phyloP scores from a whole-genome alignment of 2,888 invertebrate species.

The Himalopsyche kuldschensis region DNA sequence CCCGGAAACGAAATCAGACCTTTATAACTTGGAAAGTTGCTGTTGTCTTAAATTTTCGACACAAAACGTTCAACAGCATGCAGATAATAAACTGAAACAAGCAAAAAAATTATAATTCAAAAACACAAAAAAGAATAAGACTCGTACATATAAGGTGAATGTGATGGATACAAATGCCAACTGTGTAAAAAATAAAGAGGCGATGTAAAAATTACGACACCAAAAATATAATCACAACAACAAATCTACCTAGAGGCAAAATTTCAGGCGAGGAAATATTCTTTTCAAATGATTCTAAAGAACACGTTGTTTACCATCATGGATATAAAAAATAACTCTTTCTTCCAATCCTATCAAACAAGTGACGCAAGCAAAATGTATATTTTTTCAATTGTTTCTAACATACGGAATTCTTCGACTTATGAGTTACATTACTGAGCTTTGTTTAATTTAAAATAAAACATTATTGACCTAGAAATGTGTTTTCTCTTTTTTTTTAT shows the following conservation, averaged over 20 bases:
- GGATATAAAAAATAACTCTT: too few relatives aligned
- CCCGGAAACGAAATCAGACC: slow-evolving; percentile 38
- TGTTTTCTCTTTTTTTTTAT: too few relatives aligned
- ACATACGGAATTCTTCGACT: too few relatives aligned
- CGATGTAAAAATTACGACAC: not conserved
- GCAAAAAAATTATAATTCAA: slow-evolving; percentile 16
- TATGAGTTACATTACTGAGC: too few relatives aligned
- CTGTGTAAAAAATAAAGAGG: not conserved
- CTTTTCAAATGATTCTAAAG: too few relatives aligned
- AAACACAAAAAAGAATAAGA: slow-evolving; percentile 1
- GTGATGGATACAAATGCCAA: not conserved
- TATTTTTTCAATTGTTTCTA: too few relatives aligned
- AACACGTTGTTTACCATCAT: too few relatives aligned
- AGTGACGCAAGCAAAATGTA: too few relatives aligned
- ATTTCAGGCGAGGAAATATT: not conserved
- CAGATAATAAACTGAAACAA: slow-evolving; percentile 36
- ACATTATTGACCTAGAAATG: too few relatives aligned
- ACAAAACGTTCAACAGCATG: slow-evolving; percentile 34
- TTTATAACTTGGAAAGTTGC: slow-evolving; percentile 32
- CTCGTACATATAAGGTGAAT: not conserved
- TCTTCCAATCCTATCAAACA: too few relatives aligned
- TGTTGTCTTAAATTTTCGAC: slow-evolving; percentile 35
- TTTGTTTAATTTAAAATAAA: too few relatives aligned
- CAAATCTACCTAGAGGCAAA: not conserved
- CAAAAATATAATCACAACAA: not conserved